Evolutionary conservation across 2,797 vertebrate species (phyloP).

Genomic region (Astyanax mexicanus): DNA sequence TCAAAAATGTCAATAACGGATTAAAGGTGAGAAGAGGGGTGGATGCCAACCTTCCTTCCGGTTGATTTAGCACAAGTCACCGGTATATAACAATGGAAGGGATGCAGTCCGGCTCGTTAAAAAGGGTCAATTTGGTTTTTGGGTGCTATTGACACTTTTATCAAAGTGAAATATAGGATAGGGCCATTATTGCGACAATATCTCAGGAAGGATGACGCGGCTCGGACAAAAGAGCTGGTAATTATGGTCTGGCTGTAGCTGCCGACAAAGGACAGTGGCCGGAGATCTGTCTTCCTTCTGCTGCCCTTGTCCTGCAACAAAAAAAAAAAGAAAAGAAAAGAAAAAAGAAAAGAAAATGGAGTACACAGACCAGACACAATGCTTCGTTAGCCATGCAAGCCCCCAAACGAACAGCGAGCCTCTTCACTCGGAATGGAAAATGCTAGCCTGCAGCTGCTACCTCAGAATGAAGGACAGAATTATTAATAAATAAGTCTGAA

Average conservation of each 20-base stretch:
- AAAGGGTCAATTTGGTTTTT: constrained; percentile 65
- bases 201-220: constrained; percentile 28
- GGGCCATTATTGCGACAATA: constrained; percentile 47
- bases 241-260: constrained; percentile 25
- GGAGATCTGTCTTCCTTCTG: not conserved
- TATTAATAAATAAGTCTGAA: constrained; percentile 26
- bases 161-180: constrained; percentile 55
- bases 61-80: constrained; percentile 68
- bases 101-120: constrained; percentile 63
- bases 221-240: constrained; percentile 44
- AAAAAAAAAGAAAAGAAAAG: too few relatives aligned
- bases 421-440: constrained; percentile 16
- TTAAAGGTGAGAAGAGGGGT: constrained; percentile 73
- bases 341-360: too few relatives aligned
- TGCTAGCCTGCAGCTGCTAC: not conserved
- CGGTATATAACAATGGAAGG: constrained; percentile 71
- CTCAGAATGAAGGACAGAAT: not conserved
- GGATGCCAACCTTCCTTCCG: constrained; percentile 77
- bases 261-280: constrained; percentile 2
- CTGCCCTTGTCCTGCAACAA: not conserved
- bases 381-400: constrained; percentile 8
- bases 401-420: constrained; percentile 7
- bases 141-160: constrained; percentile 69
- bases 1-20: constrained; percentile 78
- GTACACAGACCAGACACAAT: not conserved